Base-by-base conservation (phyloP, 2,888 invertebrate genomes). In the Hirtodrosophila histrioides region DNA sequence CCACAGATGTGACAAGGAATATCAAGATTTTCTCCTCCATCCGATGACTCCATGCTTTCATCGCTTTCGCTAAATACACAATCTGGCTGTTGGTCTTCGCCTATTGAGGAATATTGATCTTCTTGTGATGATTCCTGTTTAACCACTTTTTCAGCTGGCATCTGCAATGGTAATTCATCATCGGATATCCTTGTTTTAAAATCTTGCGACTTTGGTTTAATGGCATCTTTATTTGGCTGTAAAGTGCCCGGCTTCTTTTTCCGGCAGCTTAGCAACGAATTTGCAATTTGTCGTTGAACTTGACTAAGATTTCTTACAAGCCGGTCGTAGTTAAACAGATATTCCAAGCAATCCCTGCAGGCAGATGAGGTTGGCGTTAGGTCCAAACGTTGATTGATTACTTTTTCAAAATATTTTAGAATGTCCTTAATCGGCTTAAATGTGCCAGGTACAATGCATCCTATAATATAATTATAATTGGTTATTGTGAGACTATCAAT, bases 1-100 rank as follows among this genome's bases (percentile, higher is more conserved):
- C 86, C 86, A 39, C 81, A 81, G 6, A 81, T 86, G 40, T 81
- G 86, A 55, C 81, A 81, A n/a, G 86, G 86, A 29, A 77, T 57
- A 24, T 81, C 81, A 4, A 72, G 39, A 35, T 69, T 68, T 5
- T 68, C 69, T 9, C 69, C 75, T 0, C 60, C 71, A 12, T 86
- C 84, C 0, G 86, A 77, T 4, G 66, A 72, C 6, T 77, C 64
- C 12, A 54, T 41, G 49, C 66, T 76, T 10, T 76, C 77, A 2
- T 83, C 82, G 11, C 51, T 54, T 0, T 82, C 80, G 46, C 70
- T 82, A n/a, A 71, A 60, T 8, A 35, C 46, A 17, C 36, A 65
- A 0, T 79, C 80, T 8, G 63, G 66, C 0, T 40, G 29, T 29
- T 44, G 40, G 1, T 72, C 72, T 0, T 69, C 65, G 11, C 23